Evolutionary conservation across 1,140 invertebrate species (phyloP), one percentile per base, ranked within the genome.

Genomic region (Eciton burchellii): DNA sequence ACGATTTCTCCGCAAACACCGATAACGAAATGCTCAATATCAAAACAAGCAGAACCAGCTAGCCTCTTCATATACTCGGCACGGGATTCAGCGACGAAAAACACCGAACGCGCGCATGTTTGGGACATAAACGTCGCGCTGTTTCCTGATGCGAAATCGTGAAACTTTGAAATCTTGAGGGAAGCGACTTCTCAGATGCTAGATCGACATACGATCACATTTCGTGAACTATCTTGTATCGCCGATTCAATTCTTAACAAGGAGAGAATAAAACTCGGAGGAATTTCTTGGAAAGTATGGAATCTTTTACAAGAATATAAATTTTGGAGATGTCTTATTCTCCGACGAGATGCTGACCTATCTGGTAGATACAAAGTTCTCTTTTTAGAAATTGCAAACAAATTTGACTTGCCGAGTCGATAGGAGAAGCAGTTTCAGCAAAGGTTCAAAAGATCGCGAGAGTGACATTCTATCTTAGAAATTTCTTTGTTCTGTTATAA

Each of bases 291-390:
- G 8, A 1, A 3, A 12, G 9, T 65, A 65, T 77, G 21, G 35
- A 77, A 68, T 77, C 66, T 54, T 54, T 77, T 77, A n/a, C 29
- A 35, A 43, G 59, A 63, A 63, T 65, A 65, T 26, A 41, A 43
- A 68, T 63, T 63, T 63, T 9, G 26, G 21, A 47, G 43, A n/a
- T 49, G 29, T 47, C 21, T 12, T 72, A 21, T 59, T 16, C 24
- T 29, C 12, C 9, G n/a, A n/a, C 24, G 16, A 72, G 9, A 60
- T 60, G 21, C 41, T 43, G 43, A 60, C 45, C 52, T n/a, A 60
- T 14, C 56, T 29, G 62, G 21, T n/a, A 6, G n/a, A 14, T 19
- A 35, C n/a, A 4, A 29, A 8, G 16, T 29, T 3, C 6, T 24
- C 4, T 12, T 49, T 68, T 8, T 3, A 35, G 6, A 35, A 35